These are phyloP conservation scores for Cyclina sinensis DNA, from an alignment of 1,140 invertebrate species.

Conservation along the genomic window DNA sequence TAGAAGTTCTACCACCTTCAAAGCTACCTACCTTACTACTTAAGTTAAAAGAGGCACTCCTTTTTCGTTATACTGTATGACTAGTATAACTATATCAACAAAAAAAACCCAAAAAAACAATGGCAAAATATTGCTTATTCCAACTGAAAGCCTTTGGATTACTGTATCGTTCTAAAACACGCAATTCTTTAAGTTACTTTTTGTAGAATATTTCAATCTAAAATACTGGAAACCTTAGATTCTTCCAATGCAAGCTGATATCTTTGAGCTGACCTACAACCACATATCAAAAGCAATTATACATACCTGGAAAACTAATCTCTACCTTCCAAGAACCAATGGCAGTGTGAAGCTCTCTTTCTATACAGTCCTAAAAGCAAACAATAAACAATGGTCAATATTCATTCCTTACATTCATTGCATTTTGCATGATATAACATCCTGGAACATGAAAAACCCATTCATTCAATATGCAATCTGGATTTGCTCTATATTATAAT, in stretches of 20 bases:
- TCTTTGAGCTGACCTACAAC: background rate
- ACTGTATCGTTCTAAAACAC: no score
- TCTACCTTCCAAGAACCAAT: no score
- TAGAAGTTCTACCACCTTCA: no score
- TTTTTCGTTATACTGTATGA: no score
- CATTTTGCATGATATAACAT: background rate
- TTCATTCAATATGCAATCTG: background rate
- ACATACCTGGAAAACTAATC: no score
- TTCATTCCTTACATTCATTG: background rate
- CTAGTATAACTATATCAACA: background rate
- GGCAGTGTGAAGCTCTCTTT: background rate
- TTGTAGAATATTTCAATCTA: no score
- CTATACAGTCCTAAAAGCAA: background rate
- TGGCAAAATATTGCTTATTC: background rate
- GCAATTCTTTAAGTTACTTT: no score
- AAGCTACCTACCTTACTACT: no score
- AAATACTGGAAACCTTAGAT: no score
- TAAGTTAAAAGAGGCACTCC: no score
- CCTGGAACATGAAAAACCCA: conserved; percentile 2
- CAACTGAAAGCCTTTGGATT: no score
- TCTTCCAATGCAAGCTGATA: background rate
- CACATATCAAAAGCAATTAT: background rate
- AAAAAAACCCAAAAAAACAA: background rate
- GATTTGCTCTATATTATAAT: background rate
- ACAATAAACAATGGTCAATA: background rate